These are phyloP conservation scores for Luffia ferchaultella DNA, from an alignment of 2,888 invertebrate species.

Conservation along the genomic window DNA sequence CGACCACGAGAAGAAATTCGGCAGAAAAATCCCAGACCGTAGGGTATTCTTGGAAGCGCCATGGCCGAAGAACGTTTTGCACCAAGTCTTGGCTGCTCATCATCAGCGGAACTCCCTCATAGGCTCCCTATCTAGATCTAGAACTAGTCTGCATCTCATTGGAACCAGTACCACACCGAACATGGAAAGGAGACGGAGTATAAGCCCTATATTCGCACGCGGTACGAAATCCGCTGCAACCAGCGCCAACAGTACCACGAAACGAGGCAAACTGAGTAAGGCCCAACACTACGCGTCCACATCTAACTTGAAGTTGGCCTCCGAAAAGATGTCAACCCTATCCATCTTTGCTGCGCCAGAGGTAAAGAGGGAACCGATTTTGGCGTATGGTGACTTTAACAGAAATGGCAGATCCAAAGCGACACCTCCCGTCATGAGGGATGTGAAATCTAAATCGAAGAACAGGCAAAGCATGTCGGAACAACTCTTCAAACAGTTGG, in stretches of 20 bases:
- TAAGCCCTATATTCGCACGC: conserved; percentile 31
- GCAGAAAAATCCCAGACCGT: conserved; percentile 38
- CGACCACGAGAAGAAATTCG: conserved; percentile 53
- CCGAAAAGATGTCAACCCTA: conserved; percentile 52
- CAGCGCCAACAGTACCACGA: conserved; percentile 31
- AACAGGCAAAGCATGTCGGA: conserved; percentile 43
- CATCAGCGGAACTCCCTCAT: conserved; percentile 55
- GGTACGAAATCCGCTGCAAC: conserved; percentile 32
- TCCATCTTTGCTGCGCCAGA: conserved; percentile 42
- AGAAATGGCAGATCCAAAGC: background rate
- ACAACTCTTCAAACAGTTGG: conserved; percentile 24
- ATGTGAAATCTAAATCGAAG: conserved; percentile 13
- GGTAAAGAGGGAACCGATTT: conserved; percentile 38
- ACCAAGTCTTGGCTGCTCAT: conserved; percentile 41
- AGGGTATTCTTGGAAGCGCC: conserved; percentile 37
- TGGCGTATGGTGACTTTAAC: conserved; percentile 46
- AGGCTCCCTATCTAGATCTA: conserved; percentile 61
- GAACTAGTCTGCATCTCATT: conserved; percentile 57
- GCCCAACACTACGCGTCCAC: conserved; percentile 42
- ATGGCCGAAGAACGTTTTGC: conserved; percentile 53
- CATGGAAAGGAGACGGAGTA: conserved; percentile 37
- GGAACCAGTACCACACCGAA: conserved; percentile 36
- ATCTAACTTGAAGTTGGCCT: conserved; percentile 45
- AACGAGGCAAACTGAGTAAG: conserved; percentile 35
- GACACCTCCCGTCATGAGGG: background rate